Percentiles rank a stretch among this genome's conserved stretches.
phyloP scores from a whole-genome alignment of 2,888 invertebrate species.

The Dilophus febrilis region DNA sequence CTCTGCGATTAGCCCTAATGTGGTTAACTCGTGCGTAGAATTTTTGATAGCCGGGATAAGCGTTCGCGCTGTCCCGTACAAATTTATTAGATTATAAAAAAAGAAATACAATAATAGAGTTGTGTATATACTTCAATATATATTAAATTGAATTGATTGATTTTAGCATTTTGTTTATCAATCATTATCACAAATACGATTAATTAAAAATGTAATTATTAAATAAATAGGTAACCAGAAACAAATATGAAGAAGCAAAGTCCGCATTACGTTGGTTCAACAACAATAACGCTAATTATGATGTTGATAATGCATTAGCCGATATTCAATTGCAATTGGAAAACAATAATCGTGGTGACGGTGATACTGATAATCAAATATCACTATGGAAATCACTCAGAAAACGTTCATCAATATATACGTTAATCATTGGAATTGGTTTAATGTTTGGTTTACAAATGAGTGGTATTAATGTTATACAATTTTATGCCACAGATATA shows the following conservation, averaged over 20 bases:
- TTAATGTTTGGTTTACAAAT: conserved; percentile 61
- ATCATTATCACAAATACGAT: too few relatives aligned
- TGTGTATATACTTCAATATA: too few relatives aligned
- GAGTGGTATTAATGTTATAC: conserved; percentile 53
- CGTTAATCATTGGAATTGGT: conserved; percentile 47
- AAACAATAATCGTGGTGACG: too few relatives aligned
- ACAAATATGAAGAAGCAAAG: not conserved
- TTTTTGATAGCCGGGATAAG: conserved; percentile 42
- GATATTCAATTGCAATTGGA: not conserved
- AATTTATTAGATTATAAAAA: not conserved
- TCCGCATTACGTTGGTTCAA: conserved; percentile 39
- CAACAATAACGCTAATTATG: conserved; percentile 40
- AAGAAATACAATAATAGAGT: too few relatives aligned
- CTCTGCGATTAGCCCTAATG: conserved; percentile 51
- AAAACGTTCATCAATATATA: conserved; percentile 16
- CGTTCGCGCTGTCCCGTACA: conserved; percentile 31
- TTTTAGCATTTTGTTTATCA: too few relatives aligned
- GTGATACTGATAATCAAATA: too few relatives aligned
- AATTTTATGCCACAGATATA: conserved; percentile 50
- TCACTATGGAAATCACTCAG: not conserved
- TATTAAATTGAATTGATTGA: too few relatives aligned
- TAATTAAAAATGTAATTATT: too few relatives aligned
- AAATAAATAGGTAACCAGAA: not conserved
- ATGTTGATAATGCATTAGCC: conserved; percentile 32
- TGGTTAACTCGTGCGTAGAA: conserved; percentile 47